Evolutionary conservation across 2,797 vertebrate genomes (phyloP).

Genomic region (Tiaroga cobitis): DNA sequence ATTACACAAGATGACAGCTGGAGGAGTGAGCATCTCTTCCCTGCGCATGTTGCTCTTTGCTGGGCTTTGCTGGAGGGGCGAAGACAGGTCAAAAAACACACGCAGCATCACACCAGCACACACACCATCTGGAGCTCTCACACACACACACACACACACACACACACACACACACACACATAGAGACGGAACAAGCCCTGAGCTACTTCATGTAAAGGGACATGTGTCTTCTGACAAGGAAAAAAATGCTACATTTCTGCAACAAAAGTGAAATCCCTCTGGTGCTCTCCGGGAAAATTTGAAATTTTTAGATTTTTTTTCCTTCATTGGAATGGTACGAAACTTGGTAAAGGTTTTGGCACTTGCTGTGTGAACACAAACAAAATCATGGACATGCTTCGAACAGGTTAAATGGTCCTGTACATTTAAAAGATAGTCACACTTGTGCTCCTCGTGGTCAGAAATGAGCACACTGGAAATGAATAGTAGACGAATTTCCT

Average conservation of each 20-base stretch:
- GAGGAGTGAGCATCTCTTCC: constrained; percentile 77
- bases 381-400: too few species aligned
- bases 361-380: too few species aligned
- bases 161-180: constrained; percentile 53
- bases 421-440: too few species aligned
- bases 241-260: constrained; percentile 40
- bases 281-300: too few species aligned
- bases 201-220: constrained; percentile 66
- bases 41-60: constrained; percentile 12
- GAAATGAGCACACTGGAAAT: too few species aligned
- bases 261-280: constrained; percentile 65
- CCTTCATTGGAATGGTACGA: too few species aligned
- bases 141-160: constrained; percentile 24
- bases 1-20: constrained; percentile 69
- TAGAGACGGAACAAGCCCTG: constrained; percentile 28
- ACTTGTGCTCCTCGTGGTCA: too few species aligned
- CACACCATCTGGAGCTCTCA: constrained; percentile 70
- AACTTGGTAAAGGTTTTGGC: too few species aligned
- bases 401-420: too few species aligned
- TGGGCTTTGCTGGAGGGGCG: constrained; percentile 52
- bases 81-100: constrained; percentile 61
- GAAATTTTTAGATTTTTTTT: too few species aligned
- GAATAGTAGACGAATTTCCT: rapidly evolving
- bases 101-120: constrained; percentile 62
- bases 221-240: constrained; percentile 74